A percentile compares a stretch with the other conserved stretches of the same genome.
phyloP scores from a whole-genome alignment of 2,888 invertebrate genomes.

The Tipula helvola region DNA sequence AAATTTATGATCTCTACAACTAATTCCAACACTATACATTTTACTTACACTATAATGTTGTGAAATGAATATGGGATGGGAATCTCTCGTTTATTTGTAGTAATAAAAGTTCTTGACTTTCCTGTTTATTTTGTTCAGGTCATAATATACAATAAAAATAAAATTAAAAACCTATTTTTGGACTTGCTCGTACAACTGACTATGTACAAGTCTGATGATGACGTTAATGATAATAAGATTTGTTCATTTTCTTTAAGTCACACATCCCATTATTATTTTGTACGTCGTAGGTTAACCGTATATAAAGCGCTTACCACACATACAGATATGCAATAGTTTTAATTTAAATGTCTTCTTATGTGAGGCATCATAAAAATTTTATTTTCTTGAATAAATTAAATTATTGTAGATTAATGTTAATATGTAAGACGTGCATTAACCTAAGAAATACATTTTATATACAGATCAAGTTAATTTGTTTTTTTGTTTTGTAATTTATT shows the following conservation, averaged over 20 bases:
- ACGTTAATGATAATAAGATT: not conserved
- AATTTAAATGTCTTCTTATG: not conserved
- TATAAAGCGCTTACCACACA: not conserved
- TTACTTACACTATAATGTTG: not conserved
- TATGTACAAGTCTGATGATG: not conserved
- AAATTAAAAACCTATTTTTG: not conserved
- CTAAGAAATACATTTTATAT: too few species aligned
- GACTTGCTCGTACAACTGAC: not conserved
- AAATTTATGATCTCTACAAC: too few species aligned
- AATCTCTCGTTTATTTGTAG: not conserved
- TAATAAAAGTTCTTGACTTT: not conserved
- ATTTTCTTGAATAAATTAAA: not conserved
- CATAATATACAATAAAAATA: not conserved
- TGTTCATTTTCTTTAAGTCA: not conserved
- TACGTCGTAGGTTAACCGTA: not conserved
- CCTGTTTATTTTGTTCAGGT: not conserved
- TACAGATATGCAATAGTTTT: not conserved
- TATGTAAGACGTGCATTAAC: too few species aligned
- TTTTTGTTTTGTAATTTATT: too few species aligned
- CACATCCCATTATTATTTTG: not conserved
- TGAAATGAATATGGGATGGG: not conserved
- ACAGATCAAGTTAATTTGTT: too few species aligned
- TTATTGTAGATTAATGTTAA: not conserved
- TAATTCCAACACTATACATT: not conserved
- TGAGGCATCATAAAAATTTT: not conserved